These are phyloP conservation scores for Tanypteryx hageni DNA, from an alignment of 2,888 invertebrate species.

Conservation along the genomic window DNA sequence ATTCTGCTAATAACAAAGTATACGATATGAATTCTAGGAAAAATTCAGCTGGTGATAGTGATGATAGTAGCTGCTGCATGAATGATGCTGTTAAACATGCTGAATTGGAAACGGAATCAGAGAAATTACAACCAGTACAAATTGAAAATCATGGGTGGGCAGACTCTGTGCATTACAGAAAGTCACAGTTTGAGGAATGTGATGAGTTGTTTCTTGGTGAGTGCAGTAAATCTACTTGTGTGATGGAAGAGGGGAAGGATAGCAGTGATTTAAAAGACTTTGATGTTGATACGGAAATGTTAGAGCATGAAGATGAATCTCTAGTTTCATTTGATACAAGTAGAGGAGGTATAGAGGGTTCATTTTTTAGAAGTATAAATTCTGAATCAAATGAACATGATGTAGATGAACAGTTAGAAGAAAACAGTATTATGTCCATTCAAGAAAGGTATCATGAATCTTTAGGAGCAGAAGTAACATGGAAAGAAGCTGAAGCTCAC, in stretches of 20 bases:
- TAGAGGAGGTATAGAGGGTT: not conserved
- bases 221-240: not conserved
- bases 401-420: not conserved
- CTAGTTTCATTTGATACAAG: not conserved
- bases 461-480: not conserved
- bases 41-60: conserved; percentile 22
- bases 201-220: not conserved
- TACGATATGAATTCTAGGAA: not conserved
- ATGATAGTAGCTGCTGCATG: not conserved
- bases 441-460: not conserved
- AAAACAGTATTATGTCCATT: not conserved
- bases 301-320: not conserved
- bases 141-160: not conserved
- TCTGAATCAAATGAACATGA: not conserved
- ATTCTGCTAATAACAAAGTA: not conserved
- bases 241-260: not conserved
- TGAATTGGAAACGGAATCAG: not conserved
- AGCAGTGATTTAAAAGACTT: not conserved
- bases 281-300: not conserved
- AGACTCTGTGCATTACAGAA: not conserved
- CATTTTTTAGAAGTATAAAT: too few relatives aligned
- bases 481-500: not conserved
- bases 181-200: not conserved
- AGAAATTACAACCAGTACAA: not conserved
- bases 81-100: not conserved